These are phyloP conservation scores for Botia almorhae DNA, from an alignment of 2,797 vertebrate genomes.

Conservation along the genomic window DNA sequence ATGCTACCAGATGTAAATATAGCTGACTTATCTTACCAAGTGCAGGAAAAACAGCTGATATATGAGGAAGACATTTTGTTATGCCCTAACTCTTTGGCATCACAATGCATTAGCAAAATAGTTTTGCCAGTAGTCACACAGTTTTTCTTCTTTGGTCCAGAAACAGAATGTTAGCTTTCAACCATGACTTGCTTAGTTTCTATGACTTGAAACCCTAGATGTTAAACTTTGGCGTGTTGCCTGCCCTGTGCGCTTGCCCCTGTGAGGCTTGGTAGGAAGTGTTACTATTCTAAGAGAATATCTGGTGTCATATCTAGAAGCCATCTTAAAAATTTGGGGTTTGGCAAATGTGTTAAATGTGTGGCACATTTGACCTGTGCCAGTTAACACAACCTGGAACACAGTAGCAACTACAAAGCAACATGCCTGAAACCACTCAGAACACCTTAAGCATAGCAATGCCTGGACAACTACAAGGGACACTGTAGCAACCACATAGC, in stretches of 20 bases:
- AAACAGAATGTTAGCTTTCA: slow-evolving; percentile 90
- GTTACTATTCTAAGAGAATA: too few relatives aligned
- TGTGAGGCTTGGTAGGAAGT: too few relatives aligned
- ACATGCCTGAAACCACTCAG: neutral
- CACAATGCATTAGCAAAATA: neutral
- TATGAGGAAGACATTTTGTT: neutral
- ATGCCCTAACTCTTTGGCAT: neutral
- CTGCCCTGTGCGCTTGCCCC: neutral
- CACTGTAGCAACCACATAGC: neutral
- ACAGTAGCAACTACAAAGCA: too few relatives aligned
- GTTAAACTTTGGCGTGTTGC: too few relatives aligned
- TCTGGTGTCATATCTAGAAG: too few relatives aligned
- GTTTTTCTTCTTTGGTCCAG: slow-evolving; percentile 67
- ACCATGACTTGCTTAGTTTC: slow-evolving; percentile 95
- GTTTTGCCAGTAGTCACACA: neutral
- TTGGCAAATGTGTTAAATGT: too few relatives aligned
- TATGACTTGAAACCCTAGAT: slow-evolving; percentile 77
- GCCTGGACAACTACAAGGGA: too few relatives aligned
- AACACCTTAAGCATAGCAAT: neutral
- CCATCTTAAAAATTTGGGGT: too few relatives aligned
- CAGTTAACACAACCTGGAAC: too few relatives aligned
- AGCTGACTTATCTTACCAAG: neutral
- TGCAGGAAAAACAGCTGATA: slow-evolving; percentile 1
- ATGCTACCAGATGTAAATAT: slow-evolving; percentile 8
- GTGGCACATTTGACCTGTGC: too few relatives aligned